Base-by-base conservation (phyloP, 2,113 vertebrate genomes). In the Suncus etruscus region DNA sequence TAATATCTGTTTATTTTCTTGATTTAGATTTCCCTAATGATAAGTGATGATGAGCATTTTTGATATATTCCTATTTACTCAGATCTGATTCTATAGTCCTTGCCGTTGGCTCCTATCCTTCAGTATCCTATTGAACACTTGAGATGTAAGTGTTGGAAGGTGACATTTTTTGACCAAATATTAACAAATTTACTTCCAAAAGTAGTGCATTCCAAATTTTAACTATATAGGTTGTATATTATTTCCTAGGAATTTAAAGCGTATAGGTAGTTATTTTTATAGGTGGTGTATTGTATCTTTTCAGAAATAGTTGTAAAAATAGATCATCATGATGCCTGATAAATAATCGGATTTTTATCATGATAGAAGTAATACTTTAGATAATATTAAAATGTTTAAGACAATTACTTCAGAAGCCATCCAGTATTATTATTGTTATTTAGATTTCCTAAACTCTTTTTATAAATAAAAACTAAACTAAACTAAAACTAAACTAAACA, bases 261-360 rank as follows among this genome's bases (percentile, higher is more conserved):
- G 5, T 39, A 39, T 39, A 39, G 39, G 39, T 39, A 39, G 39
- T 39, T 39, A 39, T 39, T 39, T 39, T 39, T 39, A 39, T 39
- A 77, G 51, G 24, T 89, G 20, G 89, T 94, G 70, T 93, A 63
- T 86, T 95, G 11, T 89, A 27, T 66, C 39, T 8, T 93, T 90
- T 65, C 16, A 51, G 83, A 92, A 91, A 81, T 18, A 86, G n/a
- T 95, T 73, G 81, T 11, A 94, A 51, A 91, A 86, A 65, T 94
- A 61, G 10, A 51, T 89, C 69, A 84, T 87, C 6, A 18, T 90
- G 29, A 54, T 68, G 39, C 22, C 32, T 80, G 83, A 72, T 58
- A 83, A 88, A 15, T 66, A 83, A 69, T 39, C 86, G 73, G 91
- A 58, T 11, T 50, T 93, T 75, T 93, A 48, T 87, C 72, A 50